Conservation (phyloP, 2,888 invertebrate genomes). For the Agrenia bidenticulata region DNA sequence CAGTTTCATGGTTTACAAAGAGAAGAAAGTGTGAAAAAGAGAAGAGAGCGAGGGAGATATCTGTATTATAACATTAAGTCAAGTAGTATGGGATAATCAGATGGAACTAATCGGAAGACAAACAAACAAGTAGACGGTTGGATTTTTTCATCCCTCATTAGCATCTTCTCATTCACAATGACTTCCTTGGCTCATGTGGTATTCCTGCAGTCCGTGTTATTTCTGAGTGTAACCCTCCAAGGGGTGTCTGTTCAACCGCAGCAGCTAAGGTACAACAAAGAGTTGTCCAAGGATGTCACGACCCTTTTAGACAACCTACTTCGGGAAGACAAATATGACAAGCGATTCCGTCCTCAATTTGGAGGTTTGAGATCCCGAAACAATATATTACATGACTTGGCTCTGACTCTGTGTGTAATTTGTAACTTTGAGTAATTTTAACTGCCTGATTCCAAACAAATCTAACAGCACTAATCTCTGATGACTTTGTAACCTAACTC, state of each 20-base stretch:
- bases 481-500: too few species aligned
- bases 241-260: constrained; percentile 37
- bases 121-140: neutral
- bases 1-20: too few species aligned
- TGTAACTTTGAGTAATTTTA: too few species aligned
- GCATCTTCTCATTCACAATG: neutral
- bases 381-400: too few species aligned
- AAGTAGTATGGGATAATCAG: neutral
- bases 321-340: constrained; percentile 56
- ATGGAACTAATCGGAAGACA: constrained; percentile 6
- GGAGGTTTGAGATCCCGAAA: constrained; percentile 54
- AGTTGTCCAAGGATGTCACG: constrained; percentile 54
- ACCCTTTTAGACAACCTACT: constrained; percentile 55
- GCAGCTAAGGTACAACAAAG: constrained; percentile 49
- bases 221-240: constrained; percentile 8
- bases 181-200: too few species aligned
- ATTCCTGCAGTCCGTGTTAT: neutral
- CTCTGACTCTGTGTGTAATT: too few species aligned
- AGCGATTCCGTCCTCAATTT: constrained; percentile 56
- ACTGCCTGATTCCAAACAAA: too few species aligned
- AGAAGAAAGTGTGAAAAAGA: too few species aligned
- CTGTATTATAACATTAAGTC: too few species aligned
- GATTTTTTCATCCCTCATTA: neutral
- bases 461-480: too few species aligned
- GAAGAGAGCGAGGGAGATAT: too few species aligned